phyloP scores from a whole-genome alignment of 2,888 invertebrate genomes.

The Zootermopsis nevadensis region DNA sequence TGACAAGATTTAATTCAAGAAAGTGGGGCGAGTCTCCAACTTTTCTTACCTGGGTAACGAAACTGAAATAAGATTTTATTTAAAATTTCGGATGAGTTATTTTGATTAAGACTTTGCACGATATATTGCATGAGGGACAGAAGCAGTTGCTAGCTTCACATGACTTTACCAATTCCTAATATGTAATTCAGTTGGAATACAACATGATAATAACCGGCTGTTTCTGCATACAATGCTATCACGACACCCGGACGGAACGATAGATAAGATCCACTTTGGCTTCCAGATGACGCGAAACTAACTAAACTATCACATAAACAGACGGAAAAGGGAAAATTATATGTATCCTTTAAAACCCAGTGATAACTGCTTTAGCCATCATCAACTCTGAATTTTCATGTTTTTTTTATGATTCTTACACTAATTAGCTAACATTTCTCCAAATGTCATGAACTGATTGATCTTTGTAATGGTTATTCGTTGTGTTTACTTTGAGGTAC shows the following conservation, averaged over 20 bases:
- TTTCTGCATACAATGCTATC: neutral
- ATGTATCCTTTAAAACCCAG: too few relatives aligned
- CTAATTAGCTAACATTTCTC: too few relatives aligned
- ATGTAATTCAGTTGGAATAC: neutral
- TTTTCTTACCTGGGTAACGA: neutral
- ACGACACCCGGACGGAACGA: neutral
- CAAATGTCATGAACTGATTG: too few relatives aligned
- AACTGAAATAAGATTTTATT: neutral
- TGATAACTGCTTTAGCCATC: too few relatives aligned
- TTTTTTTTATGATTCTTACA: too few relatives aligned
- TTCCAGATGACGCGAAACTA: neutral
- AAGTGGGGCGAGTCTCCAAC: too few relatives aligned
- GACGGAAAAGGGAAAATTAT: too few relatives aligned
- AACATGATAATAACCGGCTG: neutral
- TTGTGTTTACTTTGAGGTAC: too few relatives aligned
- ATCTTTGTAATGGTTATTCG: too few relatives aligned
- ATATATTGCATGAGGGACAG: neutral
- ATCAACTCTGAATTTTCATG: too few relatives aligned
- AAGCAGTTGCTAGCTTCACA: neutral
- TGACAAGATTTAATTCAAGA: too few relatives aligned
- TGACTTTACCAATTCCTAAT: neutral
- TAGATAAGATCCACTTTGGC: neutral
- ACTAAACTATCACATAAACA: neutral
- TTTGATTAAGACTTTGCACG: conserved; percentile 7
- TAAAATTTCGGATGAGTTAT: neutral